Conservation (phyloP, 1,140 invertebrate species). For the Trichomalopsis sarcophagae region DNA sequence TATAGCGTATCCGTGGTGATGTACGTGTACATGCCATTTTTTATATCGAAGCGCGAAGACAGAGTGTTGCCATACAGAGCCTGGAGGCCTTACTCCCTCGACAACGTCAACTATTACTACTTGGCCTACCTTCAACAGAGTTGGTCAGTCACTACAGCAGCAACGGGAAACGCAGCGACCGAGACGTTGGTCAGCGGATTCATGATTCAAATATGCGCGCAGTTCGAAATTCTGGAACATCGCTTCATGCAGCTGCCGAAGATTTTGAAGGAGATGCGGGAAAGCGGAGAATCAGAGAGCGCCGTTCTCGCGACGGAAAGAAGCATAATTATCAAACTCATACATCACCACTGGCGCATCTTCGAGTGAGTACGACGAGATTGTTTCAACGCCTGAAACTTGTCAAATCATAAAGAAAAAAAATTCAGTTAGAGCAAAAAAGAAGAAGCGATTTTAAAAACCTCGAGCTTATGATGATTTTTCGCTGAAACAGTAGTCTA, state of each 20-base stretch:
- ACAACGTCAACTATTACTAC: conserved; percentile 33
- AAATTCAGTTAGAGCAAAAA: neutral
- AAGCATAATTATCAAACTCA: conserved; percentile 31
- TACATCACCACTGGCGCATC: conserved; percentile 51
- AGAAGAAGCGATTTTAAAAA: neutral
- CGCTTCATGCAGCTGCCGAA: conserved; percentile 49
- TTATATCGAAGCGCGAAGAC: conserved; percentile 11
- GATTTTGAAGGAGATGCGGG: neutral
- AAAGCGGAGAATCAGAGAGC: neutral
- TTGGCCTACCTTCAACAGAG: conserved; percentile 52
- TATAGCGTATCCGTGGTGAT: conserved; percentile 31
- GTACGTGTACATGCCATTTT: conserved; percentile 41
- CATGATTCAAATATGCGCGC: conserved; percentile 57
- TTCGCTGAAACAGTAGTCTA: no score
- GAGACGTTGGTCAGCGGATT: conserved; percentile 57
- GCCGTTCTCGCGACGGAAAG: conserved; percentile 26
- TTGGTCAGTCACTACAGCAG: conserved; percentile 52
- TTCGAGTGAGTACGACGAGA: conserved; percentile 48
- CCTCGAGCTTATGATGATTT: no score
- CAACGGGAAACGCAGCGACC: conserved; percentile 53
- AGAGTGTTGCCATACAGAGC: conserved; percentile 45
- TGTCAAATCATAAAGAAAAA: neutral
- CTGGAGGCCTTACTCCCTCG: conserved; percentile 19
- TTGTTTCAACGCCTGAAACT: neutral
- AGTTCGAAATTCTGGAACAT: conserved; percentile 59